These are phyloP conservation scores for Bagarius yarrelli DNA, from an alignment of 2,113 vertebrate genomes.

Conservation along the genomic window DNA sequence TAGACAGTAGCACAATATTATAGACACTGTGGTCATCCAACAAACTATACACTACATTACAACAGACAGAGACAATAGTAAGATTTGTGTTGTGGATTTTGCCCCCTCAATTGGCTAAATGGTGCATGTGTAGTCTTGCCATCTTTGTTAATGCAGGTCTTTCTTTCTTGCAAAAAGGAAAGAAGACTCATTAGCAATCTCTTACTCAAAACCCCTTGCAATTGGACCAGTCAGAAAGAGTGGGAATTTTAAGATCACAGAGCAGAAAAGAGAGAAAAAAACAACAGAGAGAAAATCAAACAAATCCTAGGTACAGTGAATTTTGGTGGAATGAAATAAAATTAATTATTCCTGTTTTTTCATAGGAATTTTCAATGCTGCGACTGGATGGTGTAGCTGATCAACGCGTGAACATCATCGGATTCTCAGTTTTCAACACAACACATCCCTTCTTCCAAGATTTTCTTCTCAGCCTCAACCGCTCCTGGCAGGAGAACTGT, in stretches of 20 bases:
- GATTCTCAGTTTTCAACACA: conserved; percentile 96
- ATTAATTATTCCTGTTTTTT: neutral
- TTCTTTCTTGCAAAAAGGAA: too few species aligned
- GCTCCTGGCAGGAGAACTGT: conserved; percentile 98
- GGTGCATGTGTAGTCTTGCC: neutral
- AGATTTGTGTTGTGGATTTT: conserved; percentile 18
- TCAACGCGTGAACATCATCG: conserved; percentile 89
- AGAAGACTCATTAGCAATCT: neutral
- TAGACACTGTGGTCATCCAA: conserved; percentile 12
- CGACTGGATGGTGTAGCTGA: conserved; percentile 83
- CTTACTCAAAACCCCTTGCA: neutral
- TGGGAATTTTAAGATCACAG: neutral
- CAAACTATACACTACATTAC: conserved; percentile 5
- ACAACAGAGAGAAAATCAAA: neutral
- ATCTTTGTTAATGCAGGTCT: neutral
- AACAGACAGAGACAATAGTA: conserved; percentile 16
- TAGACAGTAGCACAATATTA: conserved; percentile 18
- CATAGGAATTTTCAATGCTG: conserved; percentile 90
- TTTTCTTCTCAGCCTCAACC: conserved; percentile 92
- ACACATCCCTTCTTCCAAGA: conserved; percentile 94
- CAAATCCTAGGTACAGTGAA: neutral
- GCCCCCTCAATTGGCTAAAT: too few species aligned
- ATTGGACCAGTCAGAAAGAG: neutral
- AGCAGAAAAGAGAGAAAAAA: neutral
- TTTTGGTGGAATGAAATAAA: neutral